Percentiles rank a stretch among this genome's conserved stretches.
Evolutionary conservation across 2,113 vertebrate species (phyloP).

Genomic region (Eretmochelys imbricata): DNA sequence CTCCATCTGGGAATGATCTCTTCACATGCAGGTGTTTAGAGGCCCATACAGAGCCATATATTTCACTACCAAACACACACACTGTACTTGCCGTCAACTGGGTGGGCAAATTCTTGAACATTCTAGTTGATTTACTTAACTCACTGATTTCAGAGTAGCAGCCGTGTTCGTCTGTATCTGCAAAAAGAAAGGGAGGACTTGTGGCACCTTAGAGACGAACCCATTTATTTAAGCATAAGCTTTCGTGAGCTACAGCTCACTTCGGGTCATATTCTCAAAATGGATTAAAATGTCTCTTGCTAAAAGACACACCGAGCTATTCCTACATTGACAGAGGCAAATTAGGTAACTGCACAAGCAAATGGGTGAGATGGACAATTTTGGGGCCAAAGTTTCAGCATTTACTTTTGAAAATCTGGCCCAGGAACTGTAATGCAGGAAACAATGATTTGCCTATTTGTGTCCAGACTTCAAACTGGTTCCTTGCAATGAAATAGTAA

Average conservation of each 20-base stretch:
- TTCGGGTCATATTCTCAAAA: neutral
- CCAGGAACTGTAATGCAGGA: neutral
- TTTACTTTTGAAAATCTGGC: neutral
- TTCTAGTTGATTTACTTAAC: neutral
- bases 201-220: too few relatives aligned
- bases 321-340: neutral
- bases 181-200: too few relatives aligned
- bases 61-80: neutral
- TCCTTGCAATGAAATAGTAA: neutral
- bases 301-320: neutral
- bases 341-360: neutral
- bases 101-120: neutral
- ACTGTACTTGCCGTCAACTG: neutral
- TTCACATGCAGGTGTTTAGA: neutral
- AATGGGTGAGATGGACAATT: neutral
- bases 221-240: too few relatives aligned
- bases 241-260: too few relatives aligned
- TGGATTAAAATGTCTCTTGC: neutral
- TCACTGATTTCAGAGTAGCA: neutral
- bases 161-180: too few relatives aligned
- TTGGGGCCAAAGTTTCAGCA: neutral
- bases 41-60: neutral
- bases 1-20: neutral
- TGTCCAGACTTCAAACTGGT: neutral
- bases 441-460: neutral